phyloP scores from a whole-genome alignment of 2,797 vertebrate genomes.

The Nannoperca obscura region DNA sequence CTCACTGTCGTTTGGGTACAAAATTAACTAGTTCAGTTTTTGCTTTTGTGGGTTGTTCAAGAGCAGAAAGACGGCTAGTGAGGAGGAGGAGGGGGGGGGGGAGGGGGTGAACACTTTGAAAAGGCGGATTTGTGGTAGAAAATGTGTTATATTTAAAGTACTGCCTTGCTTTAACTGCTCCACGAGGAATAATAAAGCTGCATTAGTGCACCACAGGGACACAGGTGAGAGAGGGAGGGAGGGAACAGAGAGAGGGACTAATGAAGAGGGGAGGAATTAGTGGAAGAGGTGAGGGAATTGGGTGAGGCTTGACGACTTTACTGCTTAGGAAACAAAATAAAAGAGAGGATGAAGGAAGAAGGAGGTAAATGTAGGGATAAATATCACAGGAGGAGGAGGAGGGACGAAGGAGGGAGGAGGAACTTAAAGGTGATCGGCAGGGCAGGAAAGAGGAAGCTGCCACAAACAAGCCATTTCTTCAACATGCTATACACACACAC shows the following conservation, averaged over 20 bases:
- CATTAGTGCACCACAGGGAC: conserved; percentile 24
- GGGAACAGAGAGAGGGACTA: background rate
- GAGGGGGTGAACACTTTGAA: background rate
- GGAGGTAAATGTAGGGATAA: background rate
- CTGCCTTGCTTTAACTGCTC: conserved; percentile 18
- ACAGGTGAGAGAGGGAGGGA: conserved; percentile 22
- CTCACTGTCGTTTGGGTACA: background rate
- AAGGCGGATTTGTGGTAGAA: conserved; percentile 11
- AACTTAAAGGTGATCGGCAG: conserved; percentile 15
- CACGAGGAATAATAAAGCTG: conserved; percentile 34
- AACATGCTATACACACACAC: conserved; percentile 10
- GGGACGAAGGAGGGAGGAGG: background rate
- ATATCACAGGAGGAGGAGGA: background rate
- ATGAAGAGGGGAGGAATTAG: background rate
- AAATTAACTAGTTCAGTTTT: background rate
- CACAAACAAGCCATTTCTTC: conserved; percentile 9
- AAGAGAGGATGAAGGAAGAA: background rate
- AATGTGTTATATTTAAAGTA: conserved; percentile 15
- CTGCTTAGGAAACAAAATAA: background rate
- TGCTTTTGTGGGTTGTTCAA: background rate
- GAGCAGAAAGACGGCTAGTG: background rate
- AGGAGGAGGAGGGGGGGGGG: background rate
- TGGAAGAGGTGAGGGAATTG: background rate
- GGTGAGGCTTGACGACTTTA: background rate
- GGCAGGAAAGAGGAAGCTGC: conserved; percentile 32